Evolutionary conservation across 2,797 vertebrate genomes (phyloP), one percentile per base, ranked within the genome.

Genomic region (Rhadinocentrus ornatus): DNA sequence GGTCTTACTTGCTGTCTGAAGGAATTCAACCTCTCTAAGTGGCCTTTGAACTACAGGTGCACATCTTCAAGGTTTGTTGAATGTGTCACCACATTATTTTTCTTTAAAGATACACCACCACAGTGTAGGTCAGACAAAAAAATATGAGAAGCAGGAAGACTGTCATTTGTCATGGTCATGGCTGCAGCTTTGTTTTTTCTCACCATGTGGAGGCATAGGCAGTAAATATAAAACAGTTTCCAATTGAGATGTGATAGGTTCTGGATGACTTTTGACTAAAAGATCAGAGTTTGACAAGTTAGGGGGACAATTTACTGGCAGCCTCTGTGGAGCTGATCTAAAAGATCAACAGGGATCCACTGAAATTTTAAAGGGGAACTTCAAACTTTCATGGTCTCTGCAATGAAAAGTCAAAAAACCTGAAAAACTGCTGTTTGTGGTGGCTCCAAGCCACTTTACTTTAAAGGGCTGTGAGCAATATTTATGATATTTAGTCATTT

Each of bases 161-260:
- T 27, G 74, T 67, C 66, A 83, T 89, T 81, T 81, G 81, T 91
- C 90, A 89, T 72, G 75, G 86, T 88, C 88, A 85, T 57, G 32
- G 66, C 58, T 58, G 57, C 62, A 60, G 80, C 74, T 80, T 81
- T 85, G 82, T 87, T 81, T 81, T 15, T 39, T 57, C 5, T 73
- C 59, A 0, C 71, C 67, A 60, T 77, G 81, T 69, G 80, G 80
- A 84, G 67, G 69, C 61, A 10, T 52, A 83, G 69, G 66, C 57
- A 10, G 52, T 57, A 44, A 57, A 34, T 24, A 56, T 71, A 53
- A 59, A 71, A 48, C 56, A 79, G 80, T 78, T 75, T 73, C 66
- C 72, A 77, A 29, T 50, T 29, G 44, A 31, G 35, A 60, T 44
- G 63, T 34, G 62, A 12, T 8, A 27, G 50, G 12, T 59, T 1